Evolutionary conservation across 2,113 vertebrate genomes (phyloP).

Genomic region (Macrotus californicus): DNA sequence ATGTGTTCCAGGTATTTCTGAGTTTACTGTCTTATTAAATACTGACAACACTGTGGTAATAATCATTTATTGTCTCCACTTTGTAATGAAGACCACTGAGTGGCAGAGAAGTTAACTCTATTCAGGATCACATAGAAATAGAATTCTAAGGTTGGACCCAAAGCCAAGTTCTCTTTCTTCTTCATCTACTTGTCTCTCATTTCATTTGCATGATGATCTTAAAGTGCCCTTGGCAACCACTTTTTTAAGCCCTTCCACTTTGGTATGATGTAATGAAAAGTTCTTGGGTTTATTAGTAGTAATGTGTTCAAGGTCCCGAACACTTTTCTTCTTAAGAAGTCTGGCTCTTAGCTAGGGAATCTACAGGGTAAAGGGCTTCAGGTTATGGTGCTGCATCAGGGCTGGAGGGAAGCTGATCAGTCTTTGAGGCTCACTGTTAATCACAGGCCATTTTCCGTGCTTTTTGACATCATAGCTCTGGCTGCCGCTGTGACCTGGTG

Average conservation of each 20-base stretch:
- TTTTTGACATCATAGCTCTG: background rate
- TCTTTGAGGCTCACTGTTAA: background rate
- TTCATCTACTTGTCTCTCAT: background rate
- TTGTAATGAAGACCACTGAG: background rate
- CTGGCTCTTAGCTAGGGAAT: background rate
- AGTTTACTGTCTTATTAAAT: background rate
- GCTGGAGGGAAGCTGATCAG: background rate
- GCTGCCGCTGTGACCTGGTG: background rate
- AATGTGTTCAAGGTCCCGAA: background rate
- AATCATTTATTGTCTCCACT: background rate
- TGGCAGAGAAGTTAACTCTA: background rate
- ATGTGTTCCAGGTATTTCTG: background rate
- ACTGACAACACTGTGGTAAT: background rate
- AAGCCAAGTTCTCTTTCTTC: background rate
- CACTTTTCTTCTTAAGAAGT: background rate
- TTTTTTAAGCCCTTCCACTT: background rate
- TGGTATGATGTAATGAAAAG: background rate
- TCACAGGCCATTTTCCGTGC: background rate
- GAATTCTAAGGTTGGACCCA: background rate
- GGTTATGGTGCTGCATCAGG: background rate
- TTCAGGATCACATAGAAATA: background rate
- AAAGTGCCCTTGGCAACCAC: background rate
- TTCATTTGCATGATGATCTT: background rate
- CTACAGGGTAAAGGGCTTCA: background rate
- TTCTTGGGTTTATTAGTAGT: background rate